Base-by-base conservation (phyloP, 2,888 invertebrate genomes). In the Caenorhabditis sulstoni region DNA sequence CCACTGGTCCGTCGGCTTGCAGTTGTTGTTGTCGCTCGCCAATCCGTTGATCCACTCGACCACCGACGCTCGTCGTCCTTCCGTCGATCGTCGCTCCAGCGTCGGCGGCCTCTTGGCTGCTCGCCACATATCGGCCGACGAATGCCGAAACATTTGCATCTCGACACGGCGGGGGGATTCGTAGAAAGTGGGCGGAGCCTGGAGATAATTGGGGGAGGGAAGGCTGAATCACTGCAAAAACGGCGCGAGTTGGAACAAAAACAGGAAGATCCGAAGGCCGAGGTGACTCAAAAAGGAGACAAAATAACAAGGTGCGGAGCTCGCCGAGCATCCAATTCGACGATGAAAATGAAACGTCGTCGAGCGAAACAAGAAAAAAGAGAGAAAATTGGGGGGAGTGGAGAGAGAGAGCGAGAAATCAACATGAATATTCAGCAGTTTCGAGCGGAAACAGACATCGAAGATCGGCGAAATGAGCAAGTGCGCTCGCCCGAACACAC, bases 41-140 rank as follows among this genome's bases (percentile, higher is more conserved):
- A 83, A 57, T 58, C 81, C 83, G 59, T 73, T 83, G 47, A 83
- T 74, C 83, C 83, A 83, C 35, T 83, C 83, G 58, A 81, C 81
- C 7, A 83, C 77, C 18, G 81, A 81, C 39, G 68, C 53, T 23
- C 79, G 55, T 12, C 83, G 39, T 18, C 75, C 66, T 39, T 71
- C 67, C 5, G 74, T 65, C 37, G 62, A 67, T 52, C 77, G 35
- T 44, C 73, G 39, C 49, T 75, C 67, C 45, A 73, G 20, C 18
- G 74, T 77, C 35, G 65, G 67, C 53, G 59, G 29, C 14, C 41
- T 29, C 29, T 29, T 29, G 29, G 3, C 7, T 7, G 29, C 50
- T 9, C 53, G 52, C 75, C 74, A 74, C 62, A 70, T 66, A 58
- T 81, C 81, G n/a, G 81, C 81, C n/a, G 74, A 75, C 37, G 77